phyloP scores from a whole-genome alignment of 2,888 invertebrate species.

The Scaptomyza flava region DNA sequence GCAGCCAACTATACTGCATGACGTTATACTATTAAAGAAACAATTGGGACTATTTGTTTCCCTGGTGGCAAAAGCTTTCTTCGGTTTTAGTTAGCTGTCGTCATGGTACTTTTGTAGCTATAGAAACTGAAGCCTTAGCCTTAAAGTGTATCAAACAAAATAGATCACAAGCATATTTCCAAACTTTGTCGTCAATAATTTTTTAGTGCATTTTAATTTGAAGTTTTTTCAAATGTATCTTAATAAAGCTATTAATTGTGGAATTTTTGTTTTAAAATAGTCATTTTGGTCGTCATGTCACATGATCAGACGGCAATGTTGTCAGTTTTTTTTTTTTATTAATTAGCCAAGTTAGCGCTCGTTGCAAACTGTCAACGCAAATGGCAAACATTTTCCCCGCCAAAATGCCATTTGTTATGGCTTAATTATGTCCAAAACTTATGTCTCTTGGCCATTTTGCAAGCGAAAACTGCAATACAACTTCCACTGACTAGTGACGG shows the following conservation, averaged over 20 bases:
- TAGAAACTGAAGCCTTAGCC: not conserved
- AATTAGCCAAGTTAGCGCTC: constrained; percentile 58
- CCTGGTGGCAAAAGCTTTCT: not conserved
- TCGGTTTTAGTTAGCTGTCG: constrained; percentile 23
- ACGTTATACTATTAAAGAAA: not conserved
- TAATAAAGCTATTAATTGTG: constrained; percentile 25
- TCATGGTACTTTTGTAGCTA: constrained; percentile 12
- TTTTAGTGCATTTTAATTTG: no score
- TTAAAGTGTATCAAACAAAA: not conserved
- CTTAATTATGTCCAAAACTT: constrained; percentile 78
- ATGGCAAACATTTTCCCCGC: constrained; percentile 67
- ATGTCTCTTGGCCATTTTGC: constrained; percentile 62
- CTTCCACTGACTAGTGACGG: constrained; percentile 42
- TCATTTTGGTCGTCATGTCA: constrained; percentile 3
- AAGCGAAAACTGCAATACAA: constrained; percentile 35
- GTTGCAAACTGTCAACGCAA: constrained; percentile 77
- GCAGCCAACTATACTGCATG: constrained; percentile 70
- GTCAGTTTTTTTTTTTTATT: constrained; percentile 42
- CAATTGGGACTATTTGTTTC: constrained; percentile 7
- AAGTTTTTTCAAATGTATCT: no score
- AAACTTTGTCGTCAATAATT: no score
- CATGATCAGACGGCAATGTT: constrained; percentile 29
- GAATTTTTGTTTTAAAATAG: constrained; percentile 8
- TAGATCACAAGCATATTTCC: not conserved
- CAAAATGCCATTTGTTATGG: constrained; percentile 61